Conservation (phyloP, 2,797 vertebrate genomes). For the Graptemys geographica region DNA sequence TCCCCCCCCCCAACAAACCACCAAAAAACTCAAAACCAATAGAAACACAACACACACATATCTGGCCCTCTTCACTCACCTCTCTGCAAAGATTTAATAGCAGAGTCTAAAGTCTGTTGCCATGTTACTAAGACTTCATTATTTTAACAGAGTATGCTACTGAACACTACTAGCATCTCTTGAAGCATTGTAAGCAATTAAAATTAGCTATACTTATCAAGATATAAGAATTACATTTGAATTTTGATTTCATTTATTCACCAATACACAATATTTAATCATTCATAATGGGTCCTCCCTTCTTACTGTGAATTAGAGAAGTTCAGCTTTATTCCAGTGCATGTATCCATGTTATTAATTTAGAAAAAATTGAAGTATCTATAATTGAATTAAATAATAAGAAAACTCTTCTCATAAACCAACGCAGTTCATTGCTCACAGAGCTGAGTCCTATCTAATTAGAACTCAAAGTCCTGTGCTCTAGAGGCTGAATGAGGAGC, state of each 20-base stretch:
- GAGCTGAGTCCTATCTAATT: conserved; percentile 58
- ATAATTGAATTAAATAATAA: conserved; percentile 37
- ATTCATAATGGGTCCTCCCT: neutral
- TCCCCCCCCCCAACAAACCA: no score
- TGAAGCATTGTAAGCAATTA: neutral
- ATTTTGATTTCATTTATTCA: conserved; percentile 22
- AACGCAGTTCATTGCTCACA: conserved; percentile 50
- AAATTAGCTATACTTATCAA: neutral
- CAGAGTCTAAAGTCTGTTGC: conserved; percentile 21
- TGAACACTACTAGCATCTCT: neutral
- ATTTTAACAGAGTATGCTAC: conserved; percentile 15
- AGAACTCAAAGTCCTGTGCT: conserved; percentile 42
- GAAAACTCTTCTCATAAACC: conserved; percentile 72
- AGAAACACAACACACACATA: neutral
- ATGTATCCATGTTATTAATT: conserved; percentile 43
- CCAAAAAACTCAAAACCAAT: neutral
- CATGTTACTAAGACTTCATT: neutral
- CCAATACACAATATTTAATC: neutral
- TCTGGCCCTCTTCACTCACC: neutral
- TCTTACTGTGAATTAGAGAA: neutral
- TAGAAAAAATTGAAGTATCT: conserved; percentile 32
- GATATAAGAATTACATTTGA: neutral
- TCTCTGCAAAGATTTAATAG: conserved; percentile 55
- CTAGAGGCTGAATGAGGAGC: conserved; percentile 25
- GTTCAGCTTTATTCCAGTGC: neutral